These are phyloP conservation scores for Typhlichthys eigenmanni DNA, from an alignment of 2,797 vertebrate genomes.

Conservation along the genomic window DNA sequence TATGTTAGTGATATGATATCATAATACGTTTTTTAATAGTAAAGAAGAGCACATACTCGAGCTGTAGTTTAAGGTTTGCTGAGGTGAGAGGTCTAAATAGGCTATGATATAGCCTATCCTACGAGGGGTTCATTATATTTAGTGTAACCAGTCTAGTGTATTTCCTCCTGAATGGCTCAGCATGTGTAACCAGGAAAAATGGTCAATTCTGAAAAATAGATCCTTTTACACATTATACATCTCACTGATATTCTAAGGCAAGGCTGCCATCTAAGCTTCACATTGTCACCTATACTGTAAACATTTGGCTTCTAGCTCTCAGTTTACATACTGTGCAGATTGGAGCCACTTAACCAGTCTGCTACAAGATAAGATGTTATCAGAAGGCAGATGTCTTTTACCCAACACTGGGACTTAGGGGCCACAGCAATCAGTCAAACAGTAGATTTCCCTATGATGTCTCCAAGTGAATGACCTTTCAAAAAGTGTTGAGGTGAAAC, in stretches of 20 bases:
- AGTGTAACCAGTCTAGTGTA: background rate
- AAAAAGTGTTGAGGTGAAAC: background rate
- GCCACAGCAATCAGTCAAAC: background rate
- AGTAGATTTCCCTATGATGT: no score
- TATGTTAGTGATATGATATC: background rate
- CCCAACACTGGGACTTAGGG: background rate
- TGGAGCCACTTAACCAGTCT: conserved; percentile 19
- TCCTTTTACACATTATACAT: background rate
- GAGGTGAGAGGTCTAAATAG: conserved; percentile 71
- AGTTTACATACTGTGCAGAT: conserved; percentile 10
- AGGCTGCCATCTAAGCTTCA: background rate
- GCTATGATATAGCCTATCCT: background rate
- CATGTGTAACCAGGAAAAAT: no score
- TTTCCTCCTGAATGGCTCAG: no score
- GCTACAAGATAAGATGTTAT: conserved; percentile 27
- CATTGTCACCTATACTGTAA: background rate
- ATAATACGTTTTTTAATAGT: conserved; percentile 59
- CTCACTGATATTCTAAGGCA: background rate
- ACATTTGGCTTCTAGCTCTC: background rate
- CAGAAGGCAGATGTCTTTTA: conserved; percentile 29
- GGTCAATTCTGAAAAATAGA: no score
- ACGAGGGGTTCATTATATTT: background rate
- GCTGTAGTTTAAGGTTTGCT: conserved; percentile 82
- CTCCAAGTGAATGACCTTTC: background rate
- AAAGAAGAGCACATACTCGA: conserved; percentile 87